phyloP scores from a whole-genome alignment of 2,113 vertebrate species.

The Misgurnus mizolepis region DNA sequence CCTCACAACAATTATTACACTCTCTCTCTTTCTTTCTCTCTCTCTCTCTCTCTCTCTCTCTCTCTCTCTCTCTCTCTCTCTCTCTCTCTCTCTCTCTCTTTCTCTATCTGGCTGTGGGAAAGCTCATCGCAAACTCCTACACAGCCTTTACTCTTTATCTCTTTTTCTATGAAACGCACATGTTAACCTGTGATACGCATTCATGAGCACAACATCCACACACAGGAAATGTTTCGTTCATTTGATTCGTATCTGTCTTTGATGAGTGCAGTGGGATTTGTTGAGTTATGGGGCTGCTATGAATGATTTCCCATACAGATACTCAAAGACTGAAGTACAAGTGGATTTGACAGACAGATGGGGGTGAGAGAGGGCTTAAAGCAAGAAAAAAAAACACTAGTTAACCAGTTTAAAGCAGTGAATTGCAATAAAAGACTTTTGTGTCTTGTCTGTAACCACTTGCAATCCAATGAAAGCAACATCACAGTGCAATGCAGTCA shows the following conservation, averaged over 20 bases:
- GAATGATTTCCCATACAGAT: constrained; percentile 21
- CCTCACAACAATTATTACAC: constrained; percentile 35
- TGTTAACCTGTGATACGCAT: constrained; percentile 15
- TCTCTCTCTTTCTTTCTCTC: not conserved
- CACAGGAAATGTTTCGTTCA: constrained; percentile 33
- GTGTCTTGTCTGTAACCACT: no score
- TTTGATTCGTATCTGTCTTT: constrained; percentile 38
- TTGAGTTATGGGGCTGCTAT: constrained; percentile 5
- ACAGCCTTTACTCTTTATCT: not conserved
- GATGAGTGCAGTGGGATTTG: constrained; percentile 25
- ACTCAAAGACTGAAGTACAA: not conserved
- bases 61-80: not conserved
- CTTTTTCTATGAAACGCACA: constrained; percentile 15
- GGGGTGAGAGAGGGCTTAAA: not conserved
- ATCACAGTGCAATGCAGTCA: no score
- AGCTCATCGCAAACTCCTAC: constrained; percentile 35
- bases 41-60: not conserved
- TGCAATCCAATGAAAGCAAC: no score
- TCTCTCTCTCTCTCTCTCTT: not conserved
- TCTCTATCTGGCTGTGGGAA: constrained; percentile 10
- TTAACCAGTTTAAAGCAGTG: no score
- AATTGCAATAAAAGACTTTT: no score
- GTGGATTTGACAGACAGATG: not conserved
- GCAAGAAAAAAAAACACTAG: not conserved
- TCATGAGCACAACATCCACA: not conserved